Base-by-base conservation (phyloP, 2,888 invertebrate species). In the Lordiphosa andalusiaca region DNA sequence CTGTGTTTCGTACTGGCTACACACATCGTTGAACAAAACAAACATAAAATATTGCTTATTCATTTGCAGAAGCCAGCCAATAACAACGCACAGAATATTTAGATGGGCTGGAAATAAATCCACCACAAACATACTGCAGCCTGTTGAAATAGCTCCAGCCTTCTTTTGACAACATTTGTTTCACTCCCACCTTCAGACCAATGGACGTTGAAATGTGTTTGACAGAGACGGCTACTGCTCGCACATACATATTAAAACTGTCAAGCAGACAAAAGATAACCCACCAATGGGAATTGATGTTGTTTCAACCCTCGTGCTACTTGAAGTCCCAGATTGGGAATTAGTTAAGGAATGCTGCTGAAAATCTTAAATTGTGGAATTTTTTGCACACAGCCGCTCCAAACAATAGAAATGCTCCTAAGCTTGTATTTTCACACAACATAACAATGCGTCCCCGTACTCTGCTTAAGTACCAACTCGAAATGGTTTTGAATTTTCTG, bases 361-460 rank as follows among this genome's bases (percentile, higher is more conserved):
- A 58, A 68, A 63, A 73, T 53, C 65, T 56, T 56, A 68, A 75
- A 73, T 71, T 82, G 73, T 73, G 73, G 70, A 69, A 83, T 68
- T 67, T 68, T 68, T 53, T 66, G 73, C 72, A 74, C 50, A 68
- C 72, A 66, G 54, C 68, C 66, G 58, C 64, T 69, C 62, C 59
- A 42, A 69, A 73, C 74, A 85, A 76, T 75, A 56, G 60, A 68
- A 73, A 67, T 71, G 65, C 67, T 71, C 68, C 73, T 84, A 71
- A 86, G 72, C 71, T 73, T 57, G 68, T 71, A 81, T 83, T 84
- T 85, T 84, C 73, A 80, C 77, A 81, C 74, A 85, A 73, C 68
- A 65, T 65, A 72, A 77, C 71, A 78, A 78, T 71, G 59, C 63
- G 53, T 66, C 40, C 53, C 58, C 55, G 59, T 59, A 56, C 54